These are phyloP conservation scores for Piscicola geometra DNA, from an alignment of 2,888 invertebrate genomes.

Conservation along the genomic window DNA sequence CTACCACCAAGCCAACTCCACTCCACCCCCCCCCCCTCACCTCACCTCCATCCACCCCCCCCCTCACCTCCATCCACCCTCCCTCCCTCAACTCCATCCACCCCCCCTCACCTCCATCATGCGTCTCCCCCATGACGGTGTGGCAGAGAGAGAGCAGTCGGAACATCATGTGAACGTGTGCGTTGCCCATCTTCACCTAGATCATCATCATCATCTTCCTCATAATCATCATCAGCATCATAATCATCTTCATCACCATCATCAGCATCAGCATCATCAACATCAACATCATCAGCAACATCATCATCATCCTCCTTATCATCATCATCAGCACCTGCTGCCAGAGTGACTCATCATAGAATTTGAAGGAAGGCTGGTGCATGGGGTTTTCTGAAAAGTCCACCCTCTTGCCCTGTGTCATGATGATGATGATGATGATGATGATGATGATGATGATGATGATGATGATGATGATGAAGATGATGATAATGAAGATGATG, in stretches of 20 bases:
- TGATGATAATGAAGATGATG: too few species aligned
- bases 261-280: too few species aligned
- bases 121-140: conserved; percentile 88
- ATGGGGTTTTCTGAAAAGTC: conserved; percentile 90
- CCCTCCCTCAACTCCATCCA: conserved; percentile 63
- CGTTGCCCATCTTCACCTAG: conserved; percentile 66
- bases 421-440: not conserved
- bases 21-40: not conserved
- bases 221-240: not conserved
- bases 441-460: too few species aligned
- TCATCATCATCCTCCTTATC: too few species aligned
- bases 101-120: not conserved
- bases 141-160: conserved; percentile 89
- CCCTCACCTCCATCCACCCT: conserved; percentile 53
- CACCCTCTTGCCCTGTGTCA: conserved; percentile 69
- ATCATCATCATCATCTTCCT: not conserved
- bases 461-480: too few species aligned
- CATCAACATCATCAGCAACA: too few species aligned
- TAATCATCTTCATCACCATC: not conserved
- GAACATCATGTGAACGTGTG: conserved; percentile 79
- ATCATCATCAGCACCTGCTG: conserved; percentile 62
- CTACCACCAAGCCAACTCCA: not conserved
- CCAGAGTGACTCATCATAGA: conserved; percentile 80
- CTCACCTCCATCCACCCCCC: not conserved
- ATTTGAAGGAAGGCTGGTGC: conserved; percentile 85